These are phyloP conservation scores for Dendronephthya gigantea DNA, from an alignment of 64 coral and sea anemone species.

Conservation along the genomic window DNA sequence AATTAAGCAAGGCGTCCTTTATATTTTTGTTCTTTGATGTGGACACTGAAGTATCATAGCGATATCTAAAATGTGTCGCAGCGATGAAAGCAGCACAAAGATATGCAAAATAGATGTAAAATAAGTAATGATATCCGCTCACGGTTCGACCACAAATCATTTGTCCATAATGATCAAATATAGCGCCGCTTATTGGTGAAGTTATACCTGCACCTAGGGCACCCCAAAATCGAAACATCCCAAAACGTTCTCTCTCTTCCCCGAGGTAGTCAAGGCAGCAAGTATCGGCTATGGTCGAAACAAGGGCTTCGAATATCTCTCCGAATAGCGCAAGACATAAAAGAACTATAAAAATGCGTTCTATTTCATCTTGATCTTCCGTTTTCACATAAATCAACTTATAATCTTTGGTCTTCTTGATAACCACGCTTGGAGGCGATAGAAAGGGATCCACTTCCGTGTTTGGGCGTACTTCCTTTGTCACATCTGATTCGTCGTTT, in stretches of 20 bases:
- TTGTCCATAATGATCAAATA: not conserved
- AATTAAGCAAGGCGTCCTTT: not conserved
- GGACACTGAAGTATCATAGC: not conserved
- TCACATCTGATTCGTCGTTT: not conserved
- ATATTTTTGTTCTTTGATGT: not conserved
- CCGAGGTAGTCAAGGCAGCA: constrained; percentile 6
- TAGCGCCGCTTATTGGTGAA: not conserved
- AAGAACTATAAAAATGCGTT: not conserved
- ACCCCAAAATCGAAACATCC: not conserved
- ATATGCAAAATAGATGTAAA: constrained; percentile 3
- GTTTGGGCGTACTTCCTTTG: not conserved
- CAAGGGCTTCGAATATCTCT: not conserved
- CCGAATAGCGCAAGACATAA: not conserved
- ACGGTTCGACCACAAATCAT: not conserved
- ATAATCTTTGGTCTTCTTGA: not conserved
- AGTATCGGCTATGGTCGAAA: not conserved
- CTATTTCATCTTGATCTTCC: constrained; percentile 1
- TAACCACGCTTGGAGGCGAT: not conserved
- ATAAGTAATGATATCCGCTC: not conserved
- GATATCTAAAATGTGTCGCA: not conserved
- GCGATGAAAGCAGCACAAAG: not conserved
- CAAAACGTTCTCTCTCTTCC: constrained; percentile 9
- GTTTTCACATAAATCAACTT: not conserved
- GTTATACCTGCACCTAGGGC: not conserved
- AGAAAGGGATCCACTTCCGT: not conserved